Conservation (phyloP, 2,888 invertebrate genomes). For the Lobophora halterata region DNA sequence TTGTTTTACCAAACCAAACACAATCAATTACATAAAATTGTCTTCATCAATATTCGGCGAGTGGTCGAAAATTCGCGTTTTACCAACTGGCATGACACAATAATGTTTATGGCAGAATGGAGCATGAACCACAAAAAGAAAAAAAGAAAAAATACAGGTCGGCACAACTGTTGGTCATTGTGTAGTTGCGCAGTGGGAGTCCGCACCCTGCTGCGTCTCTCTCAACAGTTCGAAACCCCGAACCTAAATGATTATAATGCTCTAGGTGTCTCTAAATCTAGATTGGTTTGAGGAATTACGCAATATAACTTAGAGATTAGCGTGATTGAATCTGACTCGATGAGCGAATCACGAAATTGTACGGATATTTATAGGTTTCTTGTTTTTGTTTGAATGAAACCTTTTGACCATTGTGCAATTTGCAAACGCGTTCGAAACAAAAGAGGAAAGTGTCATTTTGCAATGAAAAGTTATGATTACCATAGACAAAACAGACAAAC, state of each 20-base stretch:
- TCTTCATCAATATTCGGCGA: conserved; percentile 48
- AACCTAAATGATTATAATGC: conserved; percentile 49
- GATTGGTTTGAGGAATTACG: conserved; percentile 10
- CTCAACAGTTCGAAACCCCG: conserved; percentile 20
- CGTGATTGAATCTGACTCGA: conserved; percentile 1
- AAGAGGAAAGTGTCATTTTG: no score
- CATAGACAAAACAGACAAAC: no score
- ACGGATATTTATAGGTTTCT: no score
- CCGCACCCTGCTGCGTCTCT: conserved; percentile 12
- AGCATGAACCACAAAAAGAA: no score
- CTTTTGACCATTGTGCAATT: no score
- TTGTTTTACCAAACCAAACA: conserved; percentile 16
- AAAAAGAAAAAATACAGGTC: conserved; percentile 40
- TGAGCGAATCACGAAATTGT: no score
- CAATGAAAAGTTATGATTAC: no score
- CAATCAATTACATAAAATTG: conserved; percentile 35
- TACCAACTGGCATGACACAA: conserved; percentile 62
- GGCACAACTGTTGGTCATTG: conserved; percentile 22
- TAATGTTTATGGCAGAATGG: conserved; percentile 62
- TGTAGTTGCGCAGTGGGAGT: conserved; percentile 10
- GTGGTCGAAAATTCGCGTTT: conserved; percentile 46
- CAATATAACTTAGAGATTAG: neutral
- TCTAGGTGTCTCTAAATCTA: conserved; percentile 10
- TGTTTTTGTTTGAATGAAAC: no score
- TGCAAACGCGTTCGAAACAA: no score